These are phyloP conservation scores for Argyra leucocephala DNA, from an alignment of 2,888 invertebrate species.

Conservation along the genomic window DNA sequence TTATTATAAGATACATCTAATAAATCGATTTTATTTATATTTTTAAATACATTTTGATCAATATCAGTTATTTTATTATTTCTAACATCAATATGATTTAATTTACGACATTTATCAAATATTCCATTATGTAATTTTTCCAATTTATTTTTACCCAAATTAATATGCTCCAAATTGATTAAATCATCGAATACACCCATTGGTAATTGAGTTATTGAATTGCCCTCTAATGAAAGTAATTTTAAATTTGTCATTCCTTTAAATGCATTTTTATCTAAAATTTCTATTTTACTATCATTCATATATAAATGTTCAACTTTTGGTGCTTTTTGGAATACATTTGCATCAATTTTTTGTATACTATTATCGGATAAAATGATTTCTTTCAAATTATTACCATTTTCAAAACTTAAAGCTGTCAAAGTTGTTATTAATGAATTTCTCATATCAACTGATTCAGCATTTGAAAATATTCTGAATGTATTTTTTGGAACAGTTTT, in stretches of 20 bases:
- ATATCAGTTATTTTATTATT: conserved; percentile 7
- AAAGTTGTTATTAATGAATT: conserved; percentile 7
- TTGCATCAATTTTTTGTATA: background rate
- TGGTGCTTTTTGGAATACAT: conserved; percentile 5
- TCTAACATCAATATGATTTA: background rate
- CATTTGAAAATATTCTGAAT: background rate
- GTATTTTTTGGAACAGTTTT: background rate
- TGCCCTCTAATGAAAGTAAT: conserved; percentile 7
- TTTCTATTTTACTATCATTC: background rate
- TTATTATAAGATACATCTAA: background rate
- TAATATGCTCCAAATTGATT: conserved; percentile 7
- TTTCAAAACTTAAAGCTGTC: conserved; percentile 3
- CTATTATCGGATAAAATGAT: conserved; percentile 7
- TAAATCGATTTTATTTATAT: conserved; percentile 8
- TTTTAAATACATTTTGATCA: conserved; percentile 9
- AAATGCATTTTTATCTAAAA: conserved; percentile 8
- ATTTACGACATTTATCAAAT: conserved; percentile 7
- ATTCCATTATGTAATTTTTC: conserved; percentile 8
- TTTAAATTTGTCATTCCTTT: conserved; percentile 7
- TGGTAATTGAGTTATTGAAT: background rate
- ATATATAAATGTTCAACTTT: conserved; percentile 9
- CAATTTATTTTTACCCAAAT: conserved; percentile 12
- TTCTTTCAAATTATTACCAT: conserved; percentile 1
- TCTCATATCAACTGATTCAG: background rate
- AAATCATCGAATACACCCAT: background rate